Evolutionary conservation across 2,113 vertebrate genomes (phyloP).

Genomic region (Psilopsiagon aymara): DNA sequence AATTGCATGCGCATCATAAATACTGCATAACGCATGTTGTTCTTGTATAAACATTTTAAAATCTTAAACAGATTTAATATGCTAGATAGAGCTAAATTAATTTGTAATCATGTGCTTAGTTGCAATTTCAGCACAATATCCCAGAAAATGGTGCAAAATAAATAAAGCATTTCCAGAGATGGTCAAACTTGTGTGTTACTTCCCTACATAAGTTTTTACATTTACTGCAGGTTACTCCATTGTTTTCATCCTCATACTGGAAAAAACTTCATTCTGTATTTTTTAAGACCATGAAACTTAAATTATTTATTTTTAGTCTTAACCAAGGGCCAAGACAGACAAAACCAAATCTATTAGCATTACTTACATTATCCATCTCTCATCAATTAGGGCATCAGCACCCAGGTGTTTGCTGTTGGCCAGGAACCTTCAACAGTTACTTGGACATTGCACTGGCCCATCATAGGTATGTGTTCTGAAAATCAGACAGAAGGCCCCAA

Average conservation of each 20-base stretch:
- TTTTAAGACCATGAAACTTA: not conserved
- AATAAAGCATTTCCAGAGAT: not conserved
- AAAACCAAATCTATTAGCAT: too few species aligned
- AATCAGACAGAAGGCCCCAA: not conserved
- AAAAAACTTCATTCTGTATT: not conserved
- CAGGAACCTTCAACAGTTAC: not conserved
- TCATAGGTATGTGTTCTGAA: fast-evolving
- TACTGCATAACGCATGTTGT: not conserved
- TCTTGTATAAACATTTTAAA: not conserved
- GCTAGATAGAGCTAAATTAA: not conserved
- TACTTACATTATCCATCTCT: fast-evolving
- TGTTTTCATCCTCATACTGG: not conserved
- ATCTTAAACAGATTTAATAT: not conserved
- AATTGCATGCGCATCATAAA: not conserved
- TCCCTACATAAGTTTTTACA: fast-evolving
- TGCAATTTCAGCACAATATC: fast-evolving
- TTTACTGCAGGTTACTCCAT: not conserved
- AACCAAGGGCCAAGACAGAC: not conserved
- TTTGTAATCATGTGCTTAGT: not conserved
- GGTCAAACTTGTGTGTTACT: not conserved
- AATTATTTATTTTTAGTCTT: not conserved
- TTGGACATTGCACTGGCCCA: not conserved
- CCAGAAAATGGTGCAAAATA: not conserved
- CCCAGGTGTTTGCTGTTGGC: not conserved
- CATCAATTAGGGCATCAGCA: not conserved